A percentile compares a stretch with the other conserved stretches of the same genome.
Conservation (phyloP, 2,113 vertebrate species). For the Calidris pygmaea region DNA sequence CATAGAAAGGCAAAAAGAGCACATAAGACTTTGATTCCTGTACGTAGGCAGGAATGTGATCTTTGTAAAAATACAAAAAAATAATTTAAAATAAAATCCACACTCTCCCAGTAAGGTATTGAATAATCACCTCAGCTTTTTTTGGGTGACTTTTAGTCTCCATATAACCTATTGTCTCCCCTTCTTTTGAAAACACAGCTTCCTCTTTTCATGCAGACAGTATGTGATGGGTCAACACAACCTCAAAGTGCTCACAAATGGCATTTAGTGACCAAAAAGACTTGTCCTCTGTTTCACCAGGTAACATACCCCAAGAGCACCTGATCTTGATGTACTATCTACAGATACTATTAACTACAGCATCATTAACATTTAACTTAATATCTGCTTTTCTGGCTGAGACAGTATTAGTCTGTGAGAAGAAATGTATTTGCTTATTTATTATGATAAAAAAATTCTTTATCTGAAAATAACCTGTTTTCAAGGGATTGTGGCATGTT, state of each 20-base stretch:
- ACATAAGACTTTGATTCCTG: neutral
- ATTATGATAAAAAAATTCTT: neutral
- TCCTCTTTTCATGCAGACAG: neutral
- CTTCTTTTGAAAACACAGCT: neutral
- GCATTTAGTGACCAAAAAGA: neutral
- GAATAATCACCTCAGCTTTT: neutral
- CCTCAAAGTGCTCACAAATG: neutral
- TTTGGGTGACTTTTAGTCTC: neutral
- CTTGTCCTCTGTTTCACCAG: neutral
- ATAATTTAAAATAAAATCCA: neutral
- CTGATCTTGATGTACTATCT: neutral
- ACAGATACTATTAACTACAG: neutral
- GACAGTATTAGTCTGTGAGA: accelerated
- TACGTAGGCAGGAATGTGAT: neutral
- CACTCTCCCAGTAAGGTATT: neutral
- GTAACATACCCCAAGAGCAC: neutral
- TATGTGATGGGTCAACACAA: neutral
- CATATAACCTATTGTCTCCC: accelerated
- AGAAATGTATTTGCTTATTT: neutral
- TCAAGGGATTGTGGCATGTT: neutral
- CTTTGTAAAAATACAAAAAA: neutral
- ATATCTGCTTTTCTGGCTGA: neutral
- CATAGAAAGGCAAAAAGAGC: neutral
- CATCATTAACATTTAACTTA: neutral
- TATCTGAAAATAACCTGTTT: neutral